Evolutionary conservation across 2,797 vertebrate genomes (phyloP), one percentile per base, ranked within the genome.

Genomic region (Telmatherina bonti): DNA sequence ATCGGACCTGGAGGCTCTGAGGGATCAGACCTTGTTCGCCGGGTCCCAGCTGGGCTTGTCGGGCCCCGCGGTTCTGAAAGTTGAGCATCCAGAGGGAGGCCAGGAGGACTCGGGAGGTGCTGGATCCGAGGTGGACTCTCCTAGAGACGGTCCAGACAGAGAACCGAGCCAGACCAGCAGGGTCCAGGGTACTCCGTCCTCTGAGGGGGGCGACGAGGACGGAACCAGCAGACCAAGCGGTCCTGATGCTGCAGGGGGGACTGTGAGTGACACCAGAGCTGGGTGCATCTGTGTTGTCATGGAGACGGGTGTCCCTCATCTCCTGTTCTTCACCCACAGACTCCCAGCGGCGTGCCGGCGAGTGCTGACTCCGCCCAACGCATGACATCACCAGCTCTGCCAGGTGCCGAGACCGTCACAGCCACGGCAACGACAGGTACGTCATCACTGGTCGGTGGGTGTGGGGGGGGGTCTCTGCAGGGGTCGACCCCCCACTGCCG

Each of bases 41-140:
- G 91, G 89, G 74, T 89, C 93, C n/a, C 82, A 79, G 15, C 80
- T 30, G 41, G 88, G 84, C 55, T 83, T 93, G 22, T 91, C 90
- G 0, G 93, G 92, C 30, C 78, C 86, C 0, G 76, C 88, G 7
- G 20, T 58, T 18, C 43, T 70, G 38, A 87, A 88, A 29, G 83
- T 92, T 53, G 94, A 95, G 35, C 95, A 96, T 67, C 52, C 88
- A 0, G 95, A 94, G 62, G 93, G 90, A 66, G 89, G 86, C 22
- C 72, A 88, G 57, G 94, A 95, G 45, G 90, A 94, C 51, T 83
- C 78, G 7, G 83, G 86, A 27, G 78, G 72, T 31, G 4, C 73
- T 20, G 67, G 57, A 52, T 26, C 80, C 27, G 92, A 88, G 45
- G 74, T 70, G 0, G 85, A 93, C 47, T 24, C 95, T 91, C 92